Percentiles rank a stretch among this genome's conserved stretches.
phyloP scores from a whole-genome alignment of 2,113 vertebrate genomes.

The Acrocephalus arundinaceus region DNA sequence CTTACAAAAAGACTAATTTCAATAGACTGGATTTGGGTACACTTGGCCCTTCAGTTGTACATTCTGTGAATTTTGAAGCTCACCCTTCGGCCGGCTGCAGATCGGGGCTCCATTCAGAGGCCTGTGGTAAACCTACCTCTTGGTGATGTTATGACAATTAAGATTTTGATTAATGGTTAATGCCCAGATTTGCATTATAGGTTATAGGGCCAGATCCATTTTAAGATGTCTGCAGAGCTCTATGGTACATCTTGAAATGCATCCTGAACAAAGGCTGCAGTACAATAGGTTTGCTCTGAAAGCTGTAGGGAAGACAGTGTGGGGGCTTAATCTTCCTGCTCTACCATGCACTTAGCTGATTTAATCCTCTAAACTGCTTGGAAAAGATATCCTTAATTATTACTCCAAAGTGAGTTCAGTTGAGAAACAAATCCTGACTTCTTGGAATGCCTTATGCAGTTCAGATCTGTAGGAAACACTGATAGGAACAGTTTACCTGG shows the following conservation, averaged over 20 bases:
- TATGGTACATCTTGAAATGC: not conserved
- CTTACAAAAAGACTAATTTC: not conserved
- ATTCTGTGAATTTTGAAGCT: constrained; percentile 17
- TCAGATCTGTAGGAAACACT: not conserved
- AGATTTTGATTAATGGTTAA: not conserved
- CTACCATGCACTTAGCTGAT: not conserved
- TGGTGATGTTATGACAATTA: not conserved
- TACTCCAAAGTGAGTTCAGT: not conserved
- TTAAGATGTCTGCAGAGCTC: not conserved
- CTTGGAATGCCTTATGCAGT: constrained; percentile 7
- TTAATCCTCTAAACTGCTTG: not conserved
- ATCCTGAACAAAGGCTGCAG: not conserved
- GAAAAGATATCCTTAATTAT: not conserved
- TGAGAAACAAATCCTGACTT: constrained; percentile 8
- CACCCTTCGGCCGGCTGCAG: not conserved
- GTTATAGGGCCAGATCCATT: not conserved
- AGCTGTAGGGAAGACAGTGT: not conserved
- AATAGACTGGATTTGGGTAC: not conserved
- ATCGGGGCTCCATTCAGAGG: not conserved
- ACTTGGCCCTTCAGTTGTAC: not conserved
- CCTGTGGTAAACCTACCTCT: constrained; percentile 48
- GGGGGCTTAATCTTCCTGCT: not conserved
- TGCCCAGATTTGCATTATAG: not conserved
- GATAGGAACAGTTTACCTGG: not conserved
- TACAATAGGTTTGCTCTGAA: not conserved